Base-by-base conservation (phyloP, 2,113 vertebrate genomes). In the Sterrhoptilus dennistouni region DNA sequence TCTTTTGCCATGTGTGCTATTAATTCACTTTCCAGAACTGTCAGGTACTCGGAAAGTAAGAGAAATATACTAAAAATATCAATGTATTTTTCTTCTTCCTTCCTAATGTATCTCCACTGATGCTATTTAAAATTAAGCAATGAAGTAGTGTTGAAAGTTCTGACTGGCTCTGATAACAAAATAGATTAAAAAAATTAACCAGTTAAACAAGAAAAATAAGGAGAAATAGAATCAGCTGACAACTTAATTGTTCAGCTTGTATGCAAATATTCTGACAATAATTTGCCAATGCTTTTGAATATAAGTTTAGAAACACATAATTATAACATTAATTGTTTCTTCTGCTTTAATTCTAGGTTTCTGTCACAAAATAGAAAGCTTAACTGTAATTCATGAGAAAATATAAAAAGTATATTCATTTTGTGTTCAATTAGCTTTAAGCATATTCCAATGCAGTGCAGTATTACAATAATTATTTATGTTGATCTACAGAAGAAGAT, bases 291-390 rank as follows among this genome's bases (percentile, higher is more conserved):
- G 88, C 91, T 72, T 78, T 93, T 92, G 78, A 96, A 88, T 91
- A 80, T 93, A 92, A 87, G 83, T 89, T 95, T 85, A 91, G 90
- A 93, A 90, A 96, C 35, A 88, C 78, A 63, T 92, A 79, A 91
- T 93, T 97, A 96, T 95, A 95, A 95, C 84, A 93, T 96, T 96
- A 97, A 95, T 97, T 97, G 92, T 96, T 97, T 93, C 96, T 96
- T 84, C 50, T 90, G 61, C 94, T 96, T 93, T 97, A 96, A 97
- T 97, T 96, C 87, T 93, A 96, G 76, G 92, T 95, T 97, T 97
- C 94, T 97, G 95, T 97, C 96, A 96, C 91, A 96, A 97, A 97
- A 91, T 87, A 97, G 87, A 96, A 96, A 63, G 64, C 89, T 94
- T 96, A 93, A 94, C 94, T 83, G 81, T 80, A 95, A 85, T 90